These are phyloP conservation scores for Arothron firmamentum DNA, from an alignment of 2,113 vertebrate species.

Conservation along the genomic window DNA sequence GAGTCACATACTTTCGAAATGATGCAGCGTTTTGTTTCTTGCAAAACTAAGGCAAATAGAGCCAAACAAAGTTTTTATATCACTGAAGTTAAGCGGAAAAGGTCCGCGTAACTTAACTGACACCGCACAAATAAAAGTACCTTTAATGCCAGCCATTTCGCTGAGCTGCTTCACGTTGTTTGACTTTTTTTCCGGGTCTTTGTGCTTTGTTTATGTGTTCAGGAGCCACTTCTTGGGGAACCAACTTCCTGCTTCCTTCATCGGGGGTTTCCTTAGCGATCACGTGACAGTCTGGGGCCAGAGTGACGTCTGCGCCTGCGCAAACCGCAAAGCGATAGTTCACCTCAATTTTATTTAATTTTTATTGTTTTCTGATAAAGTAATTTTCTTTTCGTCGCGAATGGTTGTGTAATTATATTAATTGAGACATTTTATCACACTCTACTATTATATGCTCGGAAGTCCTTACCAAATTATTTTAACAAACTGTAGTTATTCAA, in stretches of 20 bases:
- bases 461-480: no score
- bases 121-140: slow-evolving; percentile 33
- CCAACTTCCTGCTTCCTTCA: slow-evolving; percentile 60
- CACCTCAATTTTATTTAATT: background rate
- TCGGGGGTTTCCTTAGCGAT: slow-evolving; percentile 10
- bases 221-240: slow-evolving; percentile 4
- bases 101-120: background rate
- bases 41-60: no score
- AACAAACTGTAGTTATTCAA: no score
- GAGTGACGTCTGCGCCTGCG: slow-evolving; percentile 35
- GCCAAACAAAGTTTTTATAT: background rate
- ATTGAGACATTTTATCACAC: no score
- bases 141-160: slow-evolving; percentile 77
- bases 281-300: slow-evolving; percentile 58
- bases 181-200: slow-evolving; percentile 19
- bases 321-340: background rate
- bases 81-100: background rate
- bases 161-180: slow-evolving; percentile 8
- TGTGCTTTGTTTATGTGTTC: slow-evolving; percentile 44
- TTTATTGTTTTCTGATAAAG: no score
- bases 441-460: no score
- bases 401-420: no score
- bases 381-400: no score
- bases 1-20: no score
- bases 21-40: no score